Base-by-base conservation (phyloP, 2,888 invertebrate species). In the Spodoptera littoralis region DNA sequence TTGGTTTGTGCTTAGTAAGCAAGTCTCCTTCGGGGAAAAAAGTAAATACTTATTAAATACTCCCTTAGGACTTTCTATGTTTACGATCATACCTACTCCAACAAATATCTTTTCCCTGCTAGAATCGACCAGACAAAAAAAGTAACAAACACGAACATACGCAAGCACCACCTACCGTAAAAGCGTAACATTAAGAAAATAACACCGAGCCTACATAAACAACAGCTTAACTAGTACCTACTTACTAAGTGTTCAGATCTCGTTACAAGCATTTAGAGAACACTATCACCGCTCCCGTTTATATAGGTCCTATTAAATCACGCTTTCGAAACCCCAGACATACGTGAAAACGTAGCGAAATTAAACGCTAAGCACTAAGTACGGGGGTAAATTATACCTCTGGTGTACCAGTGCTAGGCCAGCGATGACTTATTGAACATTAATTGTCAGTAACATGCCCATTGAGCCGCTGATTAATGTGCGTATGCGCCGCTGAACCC, bases 371-470 rank as follows among this genome's bases (percentile, higher is more conserved):
- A 58, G 48, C 59, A 67, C 56, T 76, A 70, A 70, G 43, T 77
- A 79, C 13, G 4, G 73, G 78, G 75, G 80, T 85, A 85, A 86
- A 85, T 88, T 86, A 86, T 86, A 36, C 36, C 36, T 36, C 36
- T 36, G 64, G 73, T 59, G 43, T 58, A 64, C 75, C 70, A 50
- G 68, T 65, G 73, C 74, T 76, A 60, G 60, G 75, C 70, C 65
- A 65, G 72, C 81, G 81, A 85, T 85, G 87, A 88, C 79, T 88
- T 86, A 88, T 87, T 72, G 84, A 73, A 73, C 88, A 87, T 88
- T 89, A 88, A 89, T 88, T 84, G 84, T 85, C 78, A 80, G 80
- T 82, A 84, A 85, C 86, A 84, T 81, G 83, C 77, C 81, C 80
- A 81, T 83, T 79, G 78, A 73, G 75, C 73, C 60, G 67, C 73